Base-by-base conservation (phyloP, 2,888 invertebrate genomes). In the Tetragnatha montana region DNA sequence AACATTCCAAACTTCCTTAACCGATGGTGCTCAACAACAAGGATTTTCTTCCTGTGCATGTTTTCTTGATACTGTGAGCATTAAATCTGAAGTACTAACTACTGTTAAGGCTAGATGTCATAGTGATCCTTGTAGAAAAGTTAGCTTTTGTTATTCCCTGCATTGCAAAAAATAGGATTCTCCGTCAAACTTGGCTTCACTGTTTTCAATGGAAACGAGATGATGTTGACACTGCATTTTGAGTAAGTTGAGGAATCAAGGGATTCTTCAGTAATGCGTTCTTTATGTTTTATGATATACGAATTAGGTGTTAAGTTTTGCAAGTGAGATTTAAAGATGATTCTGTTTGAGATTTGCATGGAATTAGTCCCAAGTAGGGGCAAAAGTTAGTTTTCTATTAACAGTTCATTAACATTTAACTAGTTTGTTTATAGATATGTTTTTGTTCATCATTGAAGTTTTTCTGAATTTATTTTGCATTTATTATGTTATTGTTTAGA, bases 71-170 rank as follows among this genome's bases (percentile, higher is more conserved):
- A 35, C 81, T 76, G 17, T 49, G 14, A 49, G 35, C 74, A 22
- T 78, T 47, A 74, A 50, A n/a, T 81, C 89, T 17, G 84, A 86
- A 71, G 19, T 89, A 60, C 19, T 76, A 22, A 81, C 85, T 8
- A 81, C 78, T 49, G 51, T 89, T 6, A 89, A 89, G 81, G 76
- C 89, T 12, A 81, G 89, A 49, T 89, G 89, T 47, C 51, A 47
- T 22, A 89, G 89, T 81, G 89, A 89, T 73, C 89, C 89, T 8
- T 85, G 78, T 73, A 60, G 60, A 17, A 60, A 79, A 51, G 60
- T 82, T 22, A 81, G 78, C 50, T 19, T 87, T n/a, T 69, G 81
- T 50, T 87, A 75, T 78, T 78, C 81, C 21, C 17, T 86, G 14
- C 47, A 74, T 70, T 70, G 47, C 19, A 69, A 71, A 68, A 81